Conservation (phyloP, 2,113 vertebrate species). For the Pseudorhombus dupliciocellatus region DNA sequence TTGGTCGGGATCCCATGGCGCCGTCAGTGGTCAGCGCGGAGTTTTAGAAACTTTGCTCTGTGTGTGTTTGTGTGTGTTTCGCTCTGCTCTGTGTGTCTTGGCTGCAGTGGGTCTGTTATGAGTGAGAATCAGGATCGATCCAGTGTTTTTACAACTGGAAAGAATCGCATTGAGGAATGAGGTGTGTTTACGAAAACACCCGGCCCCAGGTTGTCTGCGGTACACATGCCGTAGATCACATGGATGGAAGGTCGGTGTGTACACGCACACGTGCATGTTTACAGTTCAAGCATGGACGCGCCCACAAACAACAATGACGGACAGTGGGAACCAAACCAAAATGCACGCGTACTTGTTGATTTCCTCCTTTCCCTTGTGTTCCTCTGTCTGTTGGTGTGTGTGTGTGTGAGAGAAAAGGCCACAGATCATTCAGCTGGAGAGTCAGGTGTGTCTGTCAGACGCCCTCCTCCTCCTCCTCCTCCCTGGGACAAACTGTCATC, state of each 20-base stretch:
- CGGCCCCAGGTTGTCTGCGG: slow-evolving; percentile 46
- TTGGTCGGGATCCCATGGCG: background rate
- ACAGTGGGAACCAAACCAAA: background rate
- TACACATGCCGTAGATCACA: slow-evolving; percentile 33
- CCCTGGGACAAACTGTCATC: slow-evolving; percentile 36
- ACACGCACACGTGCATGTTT: no score
- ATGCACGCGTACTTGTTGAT: background rate
- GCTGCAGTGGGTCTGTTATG: slow-evolving; percentile 45
- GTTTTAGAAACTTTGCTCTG: background rate
- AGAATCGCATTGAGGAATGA: slow-evolving; percentile 53
- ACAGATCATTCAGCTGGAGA: slow-evolving; percentile 46
- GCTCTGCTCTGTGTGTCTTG: slow-evolving; percentile 53
- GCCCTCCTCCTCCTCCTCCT: slow-evolving; percentile 40
- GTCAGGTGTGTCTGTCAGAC: slow-evolving; percentile 23
- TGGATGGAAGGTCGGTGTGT: background rate
- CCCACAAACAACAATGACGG: background rate
- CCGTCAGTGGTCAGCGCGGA: background rate
- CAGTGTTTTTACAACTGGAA: slow-evolving; percentile 71
- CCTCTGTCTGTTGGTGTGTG: background rate
- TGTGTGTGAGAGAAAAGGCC: slow-evolving; percentile 30
- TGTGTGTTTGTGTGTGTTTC: slow-evolving; percentile 8
- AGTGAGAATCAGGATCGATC: slow-evolving; percentile 48
- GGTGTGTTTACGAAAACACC: slow-evolving; percentile 56
- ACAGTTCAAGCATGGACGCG: background rate
- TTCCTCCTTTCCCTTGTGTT: background rate